A percentile compares a stretch with the other conserved stretches of the same genome.
Evolutionary conservation across 1,140 invertebrate genomes (phyloP).

Genomic region (Drosophila guanche): DNA sequence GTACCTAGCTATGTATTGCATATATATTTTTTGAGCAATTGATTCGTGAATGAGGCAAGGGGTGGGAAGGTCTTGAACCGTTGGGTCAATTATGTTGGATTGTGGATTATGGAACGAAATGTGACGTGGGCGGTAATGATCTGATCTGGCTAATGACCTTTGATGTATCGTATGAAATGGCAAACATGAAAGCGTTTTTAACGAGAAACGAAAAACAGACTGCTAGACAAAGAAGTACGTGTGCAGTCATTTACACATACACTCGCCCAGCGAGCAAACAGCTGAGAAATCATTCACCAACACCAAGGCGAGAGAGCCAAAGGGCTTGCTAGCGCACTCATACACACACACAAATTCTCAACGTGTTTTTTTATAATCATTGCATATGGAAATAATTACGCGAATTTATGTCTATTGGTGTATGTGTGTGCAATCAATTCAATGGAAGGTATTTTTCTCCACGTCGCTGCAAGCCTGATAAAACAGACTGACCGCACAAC

Average conservation of each 20-base stretch:
- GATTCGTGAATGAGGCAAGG: slow-evolving; percentile 1
- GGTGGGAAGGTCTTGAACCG: slow-evolving; percentile 3
- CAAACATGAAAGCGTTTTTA: slow-evolving; percentile 10
- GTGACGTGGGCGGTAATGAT: no score
- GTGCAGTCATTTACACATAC: slow-evolving; percentile 9
- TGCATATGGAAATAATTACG: slow-evolving; percentile 4
- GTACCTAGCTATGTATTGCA: no score
- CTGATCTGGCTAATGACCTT: slow-evolving; percentile 46
- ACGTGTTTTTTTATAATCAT: slow-evolving; percentile 18
- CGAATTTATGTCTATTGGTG: background rate
- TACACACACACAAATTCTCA: slow-evolving; percentile 24
- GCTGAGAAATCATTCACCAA: slow-evolving; percentile 64
- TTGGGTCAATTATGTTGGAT: slow-evolving; percentile 9
- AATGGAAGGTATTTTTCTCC: slow-evolving; percentile 32
- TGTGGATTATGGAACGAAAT: no score
- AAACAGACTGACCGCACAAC: no score
- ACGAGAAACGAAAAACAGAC: slow-evolving; percentile 7
- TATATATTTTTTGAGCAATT: no score
- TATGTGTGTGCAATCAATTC: slow-evolving; percentile 6
- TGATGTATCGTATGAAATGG: slow-evolving; percentile 9
- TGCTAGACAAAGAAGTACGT: slow-evolving; percentile 69
- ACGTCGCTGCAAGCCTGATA: background rate
- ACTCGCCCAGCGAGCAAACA: slow-evolving; percentile 45
- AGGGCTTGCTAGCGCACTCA: slow-evolving; percentile 22
- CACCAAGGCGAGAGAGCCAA: slow-evolving; percentile 20